These are phyloP conservation scores for Patiria miniata DNA, from an alignment of 35 echinoderm and acorn worm species.

Conservation along the genomic window DNA sequence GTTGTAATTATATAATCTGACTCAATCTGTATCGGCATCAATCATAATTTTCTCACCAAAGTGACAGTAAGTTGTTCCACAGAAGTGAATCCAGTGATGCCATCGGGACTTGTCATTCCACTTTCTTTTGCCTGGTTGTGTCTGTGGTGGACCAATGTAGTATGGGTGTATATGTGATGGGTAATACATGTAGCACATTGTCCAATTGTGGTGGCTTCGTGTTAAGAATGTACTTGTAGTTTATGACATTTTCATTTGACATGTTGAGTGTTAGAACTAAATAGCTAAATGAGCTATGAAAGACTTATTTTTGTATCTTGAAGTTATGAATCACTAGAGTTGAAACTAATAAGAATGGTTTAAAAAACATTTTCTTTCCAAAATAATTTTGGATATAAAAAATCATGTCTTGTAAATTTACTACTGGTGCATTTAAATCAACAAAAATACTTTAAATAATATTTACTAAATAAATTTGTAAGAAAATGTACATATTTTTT, in stretches of 20 bases:
- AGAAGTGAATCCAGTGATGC: too few species aligned
- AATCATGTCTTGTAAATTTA: slow-evolving; percentile 18
- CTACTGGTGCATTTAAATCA: slow-evolving; percentile 13
- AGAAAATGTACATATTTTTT: slow-evolving; percentile 12
- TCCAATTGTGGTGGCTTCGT: too few species aligned
- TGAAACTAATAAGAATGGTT: too few species aligned
- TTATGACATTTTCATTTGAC: background rate
- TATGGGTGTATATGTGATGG: too few species aligned
- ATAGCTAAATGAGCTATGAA: background rate
- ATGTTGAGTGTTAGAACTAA: slow-evolving; percentile 8
- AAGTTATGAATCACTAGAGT: background rate
- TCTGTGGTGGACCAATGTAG: too few species aligned
- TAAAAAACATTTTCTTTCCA: background rate
- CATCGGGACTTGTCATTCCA: too few species aligned
- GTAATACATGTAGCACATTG: too few species aligned
- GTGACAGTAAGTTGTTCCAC: too few species aligned
- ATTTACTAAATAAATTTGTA: slow-evolving; percentile 6
- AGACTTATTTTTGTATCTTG: slow-evolving; percentile 29
- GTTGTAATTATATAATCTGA: too few species aligned
- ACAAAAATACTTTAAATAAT: slow-evolving; percentile 15
- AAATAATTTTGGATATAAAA: slow-evolving; percentile 13
- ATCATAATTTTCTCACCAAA: too few species aligned
- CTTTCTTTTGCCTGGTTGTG: too few species aligned
- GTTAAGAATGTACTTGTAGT: background rate
- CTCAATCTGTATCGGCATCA: too few species aligned